phyloP scores from a whole-genome alignment of 2,113 vertebrate species.

The Psophia crepitans region DNA sequence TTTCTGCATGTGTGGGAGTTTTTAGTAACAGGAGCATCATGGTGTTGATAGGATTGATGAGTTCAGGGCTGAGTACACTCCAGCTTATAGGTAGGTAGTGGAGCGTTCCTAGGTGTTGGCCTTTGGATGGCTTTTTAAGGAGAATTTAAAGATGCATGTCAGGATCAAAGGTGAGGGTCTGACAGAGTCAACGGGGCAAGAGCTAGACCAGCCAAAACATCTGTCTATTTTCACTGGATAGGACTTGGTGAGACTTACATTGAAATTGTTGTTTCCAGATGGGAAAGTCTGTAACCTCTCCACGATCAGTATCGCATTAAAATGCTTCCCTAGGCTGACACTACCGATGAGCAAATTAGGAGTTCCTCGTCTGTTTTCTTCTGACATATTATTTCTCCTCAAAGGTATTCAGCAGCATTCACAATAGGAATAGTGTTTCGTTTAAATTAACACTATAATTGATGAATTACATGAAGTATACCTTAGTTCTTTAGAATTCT shows the following conservation, averaged over 20 bases:
- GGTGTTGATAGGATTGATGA: not conserved
- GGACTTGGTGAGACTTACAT: not conserved
- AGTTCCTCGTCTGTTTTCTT: not conserved
- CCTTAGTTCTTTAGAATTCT: not conserved
- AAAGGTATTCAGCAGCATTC: not conserved
- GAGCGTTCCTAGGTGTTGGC: not conserved
- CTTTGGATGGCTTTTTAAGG: not conserved
- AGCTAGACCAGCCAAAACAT: not conserved
- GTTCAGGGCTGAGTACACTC: not conserved
- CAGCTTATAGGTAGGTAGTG: not conserved
- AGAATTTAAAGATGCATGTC: not conserved
- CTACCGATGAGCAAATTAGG: not conserved
- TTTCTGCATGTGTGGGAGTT: not conserved
- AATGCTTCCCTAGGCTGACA: not conserved
- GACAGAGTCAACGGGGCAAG: not conserved
- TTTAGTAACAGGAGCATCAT: not conserved
- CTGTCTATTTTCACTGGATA: not conserved
- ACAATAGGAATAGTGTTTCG: not conserved
- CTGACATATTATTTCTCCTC: not conserved
- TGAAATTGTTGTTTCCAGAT: not conserved
- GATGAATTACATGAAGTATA: not conserved
- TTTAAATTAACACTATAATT: not conserved
- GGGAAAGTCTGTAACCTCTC: not conserved
- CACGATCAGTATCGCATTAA: not conserved
- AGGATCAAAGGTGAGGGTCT: not conserved